Percentiles rank a stretch among this genome's conserved stretches.
Conservation (phyloP, 1,140 invertebrate genomes). For the Apis cerana region DNA sequence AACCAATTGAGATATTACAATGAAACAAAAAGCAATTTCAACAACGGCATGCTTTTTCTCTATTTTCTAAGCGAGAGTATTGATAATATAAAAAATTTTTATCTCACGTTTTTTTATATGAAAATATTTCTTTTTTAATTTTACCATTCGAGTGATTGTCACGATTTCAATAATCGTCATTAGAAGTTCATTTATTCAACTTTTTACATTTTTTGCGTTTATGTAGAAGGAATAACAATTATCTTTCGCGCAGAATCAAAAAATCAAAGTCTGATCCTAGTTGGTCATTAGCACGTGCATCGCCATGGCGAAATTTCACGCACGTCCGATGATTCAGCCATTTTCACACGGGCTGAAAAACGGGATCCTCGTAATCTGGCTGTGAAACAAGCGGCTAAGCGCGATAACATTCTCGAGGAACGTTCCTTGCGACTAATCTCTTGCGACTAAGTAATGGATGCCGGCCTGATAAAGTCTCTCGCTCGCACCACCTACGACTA, state of each 20-base stretch:
- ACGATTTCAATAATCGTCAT: too few species aligned
- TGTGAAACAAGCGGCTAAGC: slow-evolving; percentile 51
- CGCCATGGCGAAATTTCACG: not conserved
- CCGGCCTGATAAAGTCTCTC: slow-evolving; percentile 64
- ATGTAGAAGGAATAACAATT: too few species aligned
- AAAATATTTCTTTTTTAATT: too few species aligned
- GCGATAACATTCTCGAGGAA: slow-evolving; percentile 67
- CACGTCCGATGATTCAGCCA: slow-evolving; percentile 19
- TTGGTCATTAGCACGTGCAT: not conserved
- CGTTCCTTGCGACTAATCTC: slow-evolving; percentile 65
- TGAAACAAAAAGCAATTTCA: too few species aligned
- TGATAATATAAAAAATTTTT: too few species aligned
- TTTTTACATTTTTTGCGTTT: too few species aligned
- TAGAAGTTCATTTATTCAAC: too few species aligned
- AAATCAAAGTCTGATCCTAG: not conserved
- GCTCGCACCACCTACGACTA: slow-evolving; percentile 44
- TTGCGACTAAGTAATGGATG: slow-evolving; percentile 71
- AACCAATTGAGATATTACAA: too few species aligned
- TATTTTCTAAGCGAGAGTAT: too few species aligned
- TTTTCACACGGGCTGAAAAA: slow-evolving; percentile 35
- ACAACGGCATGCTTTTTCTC: too few species aligned
- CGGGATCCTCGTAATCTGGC: slow-evolving; percentile 44
- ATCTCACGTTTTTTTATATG: too few species aligned
- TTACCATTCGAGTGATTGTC: too few species aligned
- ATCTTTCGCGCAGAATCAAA: not conserved